Evolutionary conservation across 2,797 vertebrate species (phyloP), one percentile per base, ranked within the genome.

Genomic region (Emydoidea blandingii): DNA sequence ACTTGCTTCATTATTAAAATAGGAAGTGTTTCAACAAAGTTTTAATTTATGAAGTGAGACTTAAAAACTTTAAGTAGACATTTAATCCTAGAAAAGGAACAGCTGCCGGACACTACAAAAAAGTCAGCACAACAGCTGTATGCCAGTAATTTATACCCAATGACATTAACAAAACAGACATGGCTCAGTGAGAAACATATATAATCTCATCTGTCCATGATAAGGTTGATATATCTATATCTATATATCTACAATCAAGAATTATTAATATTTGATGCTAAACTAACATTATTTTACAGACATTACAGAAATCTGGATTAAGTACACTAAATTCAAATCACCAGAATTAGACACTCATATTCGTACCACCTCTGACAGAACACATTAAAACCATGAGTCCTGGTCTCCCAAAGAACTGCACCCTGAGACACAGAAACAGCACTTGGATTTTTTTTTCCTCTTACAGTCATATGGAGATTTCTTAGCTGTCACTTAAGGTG

Each of bases 381-480:
- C 44, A 49, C 41, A 78, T 29, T 49, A 49, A 78, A 78, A 78
- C 4, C 27, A 49, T 8, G 44, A 8, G n/a, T 47, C 47, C 76
- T 29, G 44, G 47, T 15, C 50, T 53, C 49, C 18, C 5, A 12
- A 34, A 50, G 31, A 52, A n/a, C 27, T 31, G 3, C 16, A n/a
- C 14, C 49, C 18, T 21, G 78, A 34, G 29, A 34, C 29, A 50
- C 12, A 31, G 34, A 83, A 23, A 74, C 23, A 76, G 27, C 41
- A 47, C 7, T 29, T 29, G 74, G 68, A 37, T 41, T 78, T 87
- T 87, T 62, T 68, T 57, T 31, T 19, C 5, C 65, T 41, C 68
- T 54, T 1, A 0, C 0, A 12, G 31, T 0, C 2, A 0, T 6
- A 11, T 44, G 54, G 37, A 10, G 68, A 56, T 1, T 1, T 27